These are phyloP conservation scores for Frankliniella fusca DNA, from an alignment of 2,888 invertebrate species.

Conservation along the genomic window DNA sequence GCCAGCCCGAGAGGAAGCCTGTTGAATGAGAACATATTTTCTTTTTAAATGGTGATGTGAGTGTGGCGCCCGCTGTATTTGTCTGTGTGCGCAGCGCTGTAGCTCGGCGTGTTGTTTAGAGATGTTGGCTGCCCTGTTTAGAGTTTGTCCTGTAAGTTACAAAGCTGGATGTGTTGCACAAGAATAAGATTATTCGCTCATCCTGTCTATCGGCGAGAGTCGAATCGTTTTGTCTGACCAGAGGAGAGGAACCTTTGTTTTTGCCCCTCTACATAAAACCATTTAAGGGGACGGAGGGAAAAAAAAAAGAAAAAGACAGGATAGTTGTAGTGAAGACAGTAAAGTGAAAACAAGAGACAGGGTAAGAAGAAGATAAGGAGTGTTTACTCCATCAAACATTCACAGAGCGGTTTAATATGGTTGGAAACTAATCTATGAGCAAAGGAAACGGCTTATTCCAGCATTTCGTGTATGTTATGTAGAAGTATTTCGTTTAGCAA, in stretches of 20 bases:
- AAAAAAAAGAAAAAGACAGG: constrained; percentile 10
- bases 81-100: background rate
- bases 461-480: background rate
- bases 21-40: constrained; percentile 1
- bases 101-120: background rate
- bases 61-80: background rate
- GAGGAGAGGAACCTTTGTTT: too few relatives aligned
- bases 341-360: constrained; percentile 27
- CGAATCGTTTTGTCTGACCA: too few relatives aligned
- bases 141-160: constrained; percentile 12
- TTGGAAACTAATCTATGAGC: background rate
- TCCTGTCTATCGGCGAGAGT: too few relatives aligned
- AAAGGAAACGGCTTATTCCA: background rate
- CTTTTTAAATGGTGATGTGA: constrained; percentile 1
- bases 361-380: constrained; percentile 34
- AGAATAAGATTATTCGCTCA: background rate
- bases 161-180: background rate
- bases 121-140: constrained; percentile 6
- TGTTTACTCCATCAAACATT: constrained; percentile 14
- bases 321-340: background rate
- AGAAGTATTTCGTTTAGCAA: background rate
- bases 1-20: background rate
- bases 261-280: background rate
- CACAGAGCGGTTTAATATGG: background rate
- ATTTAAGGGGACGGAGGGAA: background rate